Percentiles rank a stretch among this genome's conserved stretches.
These are phyloP conservation scores for Siphamia tubifer DNA, from an alignment of 2,113 vertebrate genomes.

Conservation along the genomic window DNA sequence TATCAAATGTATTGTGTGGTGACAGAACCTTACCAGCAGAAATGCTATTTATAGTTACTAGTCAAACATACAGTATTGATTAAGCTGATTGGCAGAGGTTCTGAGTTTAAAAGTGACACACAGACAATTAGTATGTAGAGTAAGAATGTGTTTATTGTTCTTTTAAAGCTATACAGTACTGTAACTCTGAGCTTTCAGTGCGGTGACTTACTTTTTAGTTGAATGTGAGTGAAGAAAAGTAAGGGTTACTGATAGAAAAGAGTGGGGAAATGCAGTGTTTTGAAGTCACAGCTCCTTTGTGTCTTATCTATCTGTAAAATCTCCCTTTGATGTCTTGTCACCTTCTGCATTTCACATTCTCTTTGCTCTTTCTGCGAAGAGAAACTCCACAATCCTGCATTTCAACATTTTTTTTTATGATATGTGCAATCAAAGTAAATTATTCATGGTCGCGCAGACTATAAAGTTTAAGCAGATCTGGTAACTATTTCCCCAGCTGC, in stretches of 20 bases:
- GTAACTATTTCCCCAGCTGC: slow-evolving; percentile 61
- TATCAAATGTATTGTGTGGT: no score
- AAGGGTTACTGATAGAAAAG: slow-evolving; percentile 47
- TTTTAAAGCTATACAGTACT: no score
- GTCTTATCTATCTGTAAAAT: slow-evolving; percentile 73
- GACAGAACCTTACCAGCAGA: no score
- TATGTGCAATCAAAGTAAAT: slow-evolving; percentile 69
- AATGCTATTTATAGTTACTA: no score
- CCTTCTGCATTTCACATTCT: slow-evolving; percentile 73
- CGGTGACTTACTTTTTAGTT: no score
- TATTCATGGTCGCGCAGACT: slow-evolving; percentile 63
- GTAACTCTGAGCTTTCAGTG: no score
- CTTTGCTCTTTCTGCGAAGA: slow-evolving; percentile 69
- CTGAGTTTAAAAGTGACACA: no score
- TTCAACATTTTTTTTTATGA: slow-evolving; percentile 53
- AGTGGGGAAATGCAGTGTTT: slow-evolving; percentile 52
- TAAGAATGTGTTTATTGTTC: no score
- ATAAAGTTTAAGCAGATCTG: slow-evolving; percentile 64
- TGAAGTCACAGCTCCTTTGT: slow-evolving; percentile 73
- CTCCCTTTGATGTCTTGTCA: slow-evolving; percentile 76
- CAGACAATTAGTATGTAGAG: no score
- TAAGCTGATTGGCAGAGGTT: no score
- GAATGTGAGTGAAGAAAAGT: slow-evolving; percentile 46
- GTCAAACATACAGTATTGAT: no score
- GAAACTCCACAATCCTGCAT: slow-evolving; percentile 51